These are phyloP conservation scores for Nymphalis polychloros DNA, from an alignment of 2,888 invertebrate species.

Conservation along the genomic window DNA sequence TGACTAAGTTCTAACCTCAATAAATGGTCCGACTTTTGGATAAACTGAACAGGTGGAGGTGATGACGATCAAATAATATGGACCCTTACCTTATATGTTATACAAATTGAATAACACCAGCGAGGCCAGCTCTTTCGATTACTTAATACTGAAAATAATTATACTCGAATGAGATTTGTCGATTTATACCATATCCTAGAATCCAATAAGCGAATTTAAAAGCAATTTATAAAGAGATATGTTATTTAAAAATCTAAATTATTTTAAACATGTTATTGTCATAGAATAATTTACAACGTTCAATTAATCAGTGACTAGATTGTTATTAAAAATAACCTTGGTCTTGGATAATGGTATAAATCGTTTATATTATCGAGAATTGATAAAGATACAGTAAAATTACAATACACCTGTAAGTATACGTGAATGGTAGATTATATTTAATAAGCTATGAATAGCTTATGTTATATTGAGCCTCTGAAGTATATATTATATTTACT, in stretches of 20 bases:
- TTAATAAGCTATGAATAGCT: conserved; percentile 77
- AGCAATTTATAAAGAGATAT: conserved; percentile 40
- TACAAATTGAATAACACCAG: conserved; percentile 48
- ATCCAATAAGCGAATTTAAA: conserved; percentile 52
- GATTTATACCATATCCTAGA: conserved; percentile 64
- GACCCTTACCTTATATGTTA: conserved; percentile 47
- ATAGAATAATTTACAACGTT: conserved; percentile 50
- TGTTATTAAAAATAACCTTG: conserved; percentile 51
- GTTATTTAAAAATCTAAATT: conserved; percentile 43
- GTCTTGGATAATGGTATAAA: conserved; percentile 67
- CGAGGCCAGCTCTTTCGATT: conserved; percentile 60
- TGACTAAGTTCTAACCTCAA: conserved; percentile 60
- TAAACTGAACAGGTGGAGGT: conserved; percentile 50
- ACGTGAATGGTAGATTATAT: conserved; percentile 63
- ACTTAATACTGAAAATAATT: conserved; percentile 52
- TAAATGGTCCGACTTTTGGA: conserved; percentile 71
- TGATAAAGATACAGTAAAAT: conserved; percentile 43
- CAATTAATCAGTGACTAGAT: conserved; percentile 41
- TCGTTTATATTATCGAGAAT: conserved; percentile 43
- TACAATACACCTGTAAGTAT: conserved; percentile 58
- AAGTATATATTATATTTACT: conserved; percentile 78
- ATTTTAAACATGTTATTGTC: conserved; percentile 53
- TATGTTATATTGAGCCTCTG: conserved; percentile 78
- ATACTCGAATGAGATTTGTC: conserved; percentile 40
- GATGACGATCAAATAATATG: conserved; percentile 43